Percentiles rank a stretch among this genome's conserved stretches.
phyloP scores from a whole-genome alignment of 1,140 invertebrate species.

The Halesus radiatus region DNA sequence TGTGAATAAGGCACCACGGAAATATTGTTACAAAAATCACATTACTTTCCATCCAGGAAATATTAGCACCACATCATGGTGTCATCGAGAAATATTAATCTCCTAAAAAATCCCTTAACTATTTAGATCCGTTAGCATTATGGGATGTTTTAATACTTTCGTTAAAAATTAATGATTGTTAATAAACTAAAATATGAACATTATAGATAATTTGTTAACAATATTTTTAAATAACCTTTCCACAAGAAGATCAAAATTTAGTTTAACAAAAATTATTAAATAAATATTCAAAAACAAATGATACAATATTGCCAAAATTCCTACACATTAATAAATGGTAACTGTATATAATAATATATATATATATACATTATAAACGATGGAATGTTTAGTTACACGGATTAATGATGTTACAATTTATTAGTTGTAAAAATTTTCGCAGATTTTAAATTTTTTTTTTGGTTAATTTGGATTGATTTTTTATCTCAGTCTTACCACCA shows the following conservation, averaged over 20 bases:
- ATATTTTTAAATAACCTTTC: constrained; percentile 18
- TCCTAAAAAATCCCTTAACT: not conserved
- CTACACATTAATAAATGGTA: constrained; percentile 37
- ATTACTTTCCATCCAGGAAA: not conserved
- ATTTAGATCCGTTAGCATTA: not conserved
- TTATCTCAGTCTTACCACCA: constrained; percentile 55
- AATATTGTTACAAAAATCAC: constrained; percentile 13
- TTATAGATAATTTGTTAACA: not conserved
- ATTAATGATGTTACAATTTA: constrained; percentile 42
- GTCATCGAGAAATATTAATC: not conserved
- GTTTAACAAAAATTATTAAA: not conserved
- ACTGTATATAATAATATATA: not conserved
- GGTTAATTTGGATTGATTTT: constrained; percentile 24
- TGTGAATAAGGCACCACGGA: no score
- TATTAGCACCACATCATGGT: not conserved
- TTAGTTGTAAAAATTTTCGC: constrained; percentile 45
- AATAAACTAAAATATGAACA: constrained; percentile 7
- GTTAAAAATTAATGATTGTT: constrained; percentile 23
- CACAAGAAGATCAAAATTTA: constrained; percentile 1
- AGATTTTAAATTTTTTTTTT: constrained; percentile 10
- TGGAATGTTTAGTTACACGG: constrained; percentile 24
- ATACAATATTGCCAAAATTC: constrained; percentile 6
- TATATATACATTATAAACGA: no score
- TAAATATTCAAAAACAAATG: constrained; percentile 29
- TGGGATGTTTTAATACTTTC: constrained; percentile 9